Evolutionary conservation across 2,113 vertebrate genomes (phyloP), one percentile per base, ranked within the genome.

Genomic region (Pygoscelis adeliae): DNA sequence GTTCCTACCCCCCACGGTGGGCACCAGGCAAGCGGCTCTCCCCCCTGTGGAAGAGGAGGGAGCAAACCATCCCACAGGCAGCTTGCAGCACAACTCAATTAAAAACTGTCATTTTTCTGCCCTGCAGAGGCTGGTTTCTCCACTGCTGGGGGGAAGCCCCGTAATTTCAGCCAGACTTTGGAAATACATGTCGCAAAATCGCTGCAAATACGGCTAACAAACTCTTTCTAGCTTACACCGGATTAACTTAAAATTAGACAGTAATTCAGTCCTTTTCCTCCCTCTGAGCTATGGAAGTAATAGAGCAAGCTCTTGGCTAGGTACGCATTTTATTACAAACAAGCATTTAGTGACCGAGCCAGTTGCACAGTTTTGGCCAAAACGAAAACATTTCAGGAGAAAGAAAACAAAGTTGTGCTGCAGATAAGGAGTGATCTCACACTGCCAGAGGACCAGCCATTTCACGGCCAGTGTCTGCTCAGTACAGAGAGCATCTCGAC

Each of bases 251-350:
- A 42, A 25, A 38, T 8, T 1, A n/a, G 34, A 25, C 40, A 36
- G 3, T 7, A 13, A 23, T n/a, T 8, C 1, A 30, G 20, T 36
- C 56, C 55, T 56, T 40, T 40, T 26, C 10, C 26, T 50, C n/a
- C 49, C 66, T 62, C 53, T 1, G 0, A 56, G 32, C 36, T 49
- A 21, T 1, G 2, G 19, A 55, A 76, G 15, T 13, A 79, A 74
- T 1, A 79, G 0, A 40, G 5, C 20, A 3, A 58, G 22, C 50
- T 42, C 38, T 5, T 12, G 36, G 65, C 44, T 56, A 38, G 11
- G 65, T 30, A 38, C 0, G 29, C 20, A 9, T 76, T 95, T 97
- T 88, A 87, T 96, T 96, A 97, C 26, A 95, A 94, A 90, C 32
- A 50, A 62, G 52, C 82, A 36, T 82, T 93, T 91, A 58, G 38